phyloP scores from a whole-genome alignment of 2,888 invertebrate genomes.

The Asteroscopus sphinx region DNA sequence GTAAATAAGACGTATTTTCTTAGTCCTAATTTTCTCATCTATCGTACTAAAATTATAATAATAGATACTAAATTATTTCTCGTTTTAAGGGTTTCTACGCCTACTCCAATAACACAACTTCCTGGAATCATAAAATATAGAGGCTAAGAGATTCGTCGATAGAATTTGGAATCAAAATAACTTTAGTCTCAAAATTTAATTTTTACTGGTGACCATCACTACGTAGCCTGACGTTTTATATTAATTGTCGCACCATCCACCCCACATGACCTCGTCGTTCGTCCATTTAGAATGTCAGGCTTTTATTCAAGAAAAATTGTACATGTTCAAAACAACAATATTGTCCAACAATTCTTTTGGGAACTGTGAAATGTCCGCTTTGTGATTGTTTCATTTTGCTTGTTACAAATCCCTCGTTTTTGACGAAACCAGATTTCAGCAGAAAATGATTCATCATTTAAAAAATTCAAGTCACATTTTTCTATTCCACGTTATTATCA shows the following conservation, averaged over 20 bases:
- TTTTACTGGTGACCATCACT: conserved; percentile 8
- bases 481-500: conserved; percentile 34
- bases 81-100: too few species aligned
- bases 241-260: conserved; percentile 67
- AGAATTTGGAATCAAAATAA: neutral
- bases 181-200: neutral
- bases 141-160: neutral
- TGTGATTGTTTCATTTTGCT: conserved; percentile 52
- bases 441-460: conserved; percentile 33
- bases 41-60: too few species aligned
- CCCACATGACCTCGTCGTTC: conserved; percentile 60
- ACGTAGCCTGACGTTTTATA: conserved; percentile 57
- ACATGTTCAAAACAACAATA: conserved; percentile 55
- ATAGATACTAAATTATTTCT: too few species aligned
- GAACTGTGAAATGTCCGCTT: conserved; percentile 46
- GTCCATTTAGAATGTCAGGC: conserved; percentile 60
- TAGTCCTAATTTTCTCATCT: neutral
- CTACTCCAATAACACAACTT: too few species aligned
- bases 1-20: conserved; percentile 19
- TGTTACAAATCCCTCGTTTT: conserved; percentile 34
- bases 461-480: conserved; percentile 30
- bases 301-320: conserved; percentile 50
- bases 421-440: conserved; percentile 10
- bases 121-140: too few species aligned
- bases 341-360: conserved; percentile 58